Percentiles rank a stretch among this genome's conserved stretches.
Conservation (phyloP, 2,888 invertebrate species). For the Harmothoe impar region DNA sequence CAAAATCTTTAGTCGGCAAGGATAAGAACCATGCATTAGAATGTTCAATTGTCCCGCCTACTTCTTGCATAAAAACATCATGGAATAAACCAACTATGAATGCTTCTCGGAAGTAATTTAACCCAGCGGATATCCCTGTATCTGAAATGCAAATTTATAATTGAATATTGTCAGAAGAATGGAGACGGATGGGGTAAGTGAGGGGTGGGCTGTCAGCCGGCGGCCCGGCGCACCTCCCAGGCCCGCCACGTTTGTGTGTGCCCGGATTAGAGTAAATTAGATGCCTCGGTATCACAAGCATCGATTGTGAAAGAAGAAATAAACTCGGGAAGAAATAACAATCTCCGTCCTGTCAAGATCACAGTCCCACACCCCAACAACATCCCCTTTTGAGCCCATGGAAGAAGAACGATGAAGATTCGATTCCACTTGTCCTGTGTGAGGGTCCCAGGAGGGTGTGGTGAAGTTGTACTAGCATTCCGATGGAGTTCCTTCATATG, state of each 20-base stretch:
- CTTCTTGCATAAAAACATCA: background rate
- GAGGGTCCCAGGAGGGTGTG: too few relatives aligned
- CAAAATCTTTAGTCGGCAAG: background rate
- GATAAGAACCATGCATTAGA: background rate
- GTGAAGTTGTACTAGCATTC: too few relatives aligned
- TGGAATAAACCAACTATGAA: background rate
- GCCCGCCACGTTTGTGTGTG: background rate
- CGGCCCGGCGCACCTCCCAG: background rate
- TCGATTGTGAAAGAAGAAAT: too few relatives aligned
- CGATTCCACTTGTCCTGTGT: too few relatives aligned
- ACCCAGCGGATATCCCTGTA: background rate
- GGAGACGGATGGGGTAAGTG: conserved; percentile 40
- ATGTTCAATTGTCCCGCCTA: background rate
- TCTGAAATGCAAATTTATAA: conserved; percentile 51
- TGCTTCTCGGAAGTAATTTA: background rate
- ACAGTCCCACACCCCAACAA: background rate
- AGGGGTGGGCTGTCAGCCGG: background rate
- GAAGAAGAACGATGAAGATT: too few relatives aligned
- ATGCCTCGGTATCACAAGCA: background rate
- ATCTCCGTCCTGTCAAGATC: background rate
- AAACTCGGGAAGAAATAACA: background rate
- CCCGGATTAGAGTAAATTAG: background rate
- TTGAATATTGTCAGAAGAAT: conserved; percentile 52
- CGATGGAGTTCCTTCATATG: too few relatives aligned
- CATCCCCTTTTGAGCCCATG: too few relatives aligned